Conservation (phyloP, 2,888 invertebrate genomes). For the Peribatodes rhomboidaria region DNA sequence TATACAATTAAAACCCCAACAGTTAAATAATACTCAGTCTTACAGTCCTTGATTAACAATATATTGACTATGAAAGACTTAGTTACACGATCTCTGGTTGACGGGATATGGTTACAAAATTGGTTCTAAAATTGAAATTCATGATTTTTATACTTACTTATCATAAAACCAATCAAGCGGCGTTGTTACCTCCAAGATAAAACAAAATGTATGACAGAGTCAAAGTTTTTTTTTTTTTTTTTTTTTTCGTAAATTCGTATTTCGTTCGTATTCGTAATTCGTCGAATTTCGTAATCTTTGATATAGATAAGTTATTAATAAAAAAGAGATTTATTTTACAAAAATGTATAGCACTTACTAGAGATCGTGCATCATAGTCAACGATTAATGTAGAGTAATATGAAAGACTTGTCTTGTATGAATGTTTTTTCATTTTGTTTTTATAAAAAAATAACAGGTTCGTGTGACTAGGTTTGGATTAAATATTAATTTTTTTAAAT, state of each 20-base stretch:
- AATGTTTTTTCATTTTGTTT: constrained; percentile 30
- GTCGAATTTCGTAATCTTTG: too few species aligned
- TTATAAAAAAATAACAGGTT: constrained; percentile 40
- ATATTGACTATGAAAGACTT: constrained; percentile 39
- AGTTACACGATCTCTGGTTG: background rate
- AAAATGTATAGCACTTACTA: background rate
- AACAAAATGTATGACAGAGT: too few species aligned
- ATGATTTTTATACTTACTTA: too few species aligned
- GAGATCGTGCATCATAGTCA: constrained; percentile 1
- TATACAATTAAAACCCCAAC: constrained; percentile 33
- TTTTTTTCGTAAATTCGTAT: too few species aligned
- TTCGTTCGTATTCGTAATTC: too few species aligned
- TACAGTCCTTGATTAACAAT: constrained; percentile 49
- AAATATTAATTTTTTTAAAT: background rate
- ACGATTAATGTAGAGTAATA: background rate
- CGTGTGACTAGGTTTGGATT: constrained; percentile 54
- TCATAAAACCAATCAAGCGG: too few species aligned
- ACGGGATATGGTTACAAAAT: too few species aligned
- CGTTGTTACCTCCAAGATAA: too few species aligned
- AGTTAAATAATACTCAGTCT: constrained; percentile 56
- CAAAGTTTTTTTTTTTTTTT: too few species aligned
- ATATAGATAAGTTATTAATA: too few species aligned
- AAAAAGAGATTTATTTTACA: background rate
- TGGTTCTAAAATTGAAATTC: too few species aligned
- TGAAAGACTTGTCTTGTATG: constrained; percentile 41